phyloP scores from a whole-genome alignment of 2,888 invertebrate genomes.

The Muschampia plurimacula region DNA sequence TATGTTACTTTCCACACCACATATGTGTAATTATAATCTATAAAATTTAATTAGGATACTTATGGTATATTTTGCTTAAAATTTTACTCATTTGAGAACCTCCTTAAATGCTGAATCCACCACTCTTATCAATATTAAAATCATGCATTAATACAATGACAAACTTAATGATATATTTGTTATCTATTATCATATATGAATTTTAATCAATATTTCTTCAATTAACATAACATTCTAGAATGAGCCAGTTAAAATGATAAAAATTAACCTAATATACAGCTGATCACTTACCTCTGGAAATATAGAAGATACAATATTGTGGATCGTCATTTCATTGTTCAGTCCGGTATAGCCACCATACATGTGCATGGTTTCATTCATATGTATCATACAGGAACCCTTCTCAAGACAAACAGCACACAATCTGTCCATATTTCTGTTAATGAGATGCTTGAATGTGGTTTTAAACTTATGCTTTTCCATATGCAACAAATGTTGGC shows the following conservation, averaged over 20 bases:
- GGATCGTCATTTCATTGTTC: constrained; percentile 63
- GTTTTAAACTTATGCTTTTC: constrained; percentile 76
- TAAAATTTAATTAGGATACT: too few relatives aligned
- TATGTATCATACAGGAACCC: constrained; percentile 52
- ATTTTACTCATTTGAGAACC: neutral
- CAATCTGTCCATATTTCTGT: constrained; percentile 61
- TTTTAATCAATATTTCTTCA: neutral
- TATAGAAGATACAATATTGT: constrained; percentile 61
- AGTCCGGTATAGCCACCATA: constrained; percentile 71
- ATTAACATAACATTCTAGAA: neutral
- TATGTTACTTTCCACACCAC: too few relatives aligned
- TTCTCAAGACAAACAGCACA: constrained; percentile 71
- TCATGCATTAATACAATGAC: too few relatives aligned
- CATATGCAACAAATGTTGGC: constrained; percentile 66
- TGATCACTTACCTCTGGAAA: constrained; percentile 70
- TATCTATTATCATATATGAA: neutral
- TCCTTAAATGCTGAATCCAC: neutral
- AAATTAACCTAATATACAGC: neutral
- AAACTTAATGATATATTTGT: too few relatives aligned
- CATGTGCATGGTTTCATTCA: constrained; percentile 62
- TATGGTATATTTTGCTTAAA: too few relatives aligned
- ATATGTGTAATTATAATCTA: too few relatives aligned
- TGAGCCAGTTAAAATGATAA: neutral
- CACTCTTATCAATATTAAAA: neutral
- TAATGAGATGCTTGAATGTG: constrained; percentile 63